Base-by-base conservation (phyloP, 2,797 vertebrate genomes). In the Rhincodon typus region DNA sequence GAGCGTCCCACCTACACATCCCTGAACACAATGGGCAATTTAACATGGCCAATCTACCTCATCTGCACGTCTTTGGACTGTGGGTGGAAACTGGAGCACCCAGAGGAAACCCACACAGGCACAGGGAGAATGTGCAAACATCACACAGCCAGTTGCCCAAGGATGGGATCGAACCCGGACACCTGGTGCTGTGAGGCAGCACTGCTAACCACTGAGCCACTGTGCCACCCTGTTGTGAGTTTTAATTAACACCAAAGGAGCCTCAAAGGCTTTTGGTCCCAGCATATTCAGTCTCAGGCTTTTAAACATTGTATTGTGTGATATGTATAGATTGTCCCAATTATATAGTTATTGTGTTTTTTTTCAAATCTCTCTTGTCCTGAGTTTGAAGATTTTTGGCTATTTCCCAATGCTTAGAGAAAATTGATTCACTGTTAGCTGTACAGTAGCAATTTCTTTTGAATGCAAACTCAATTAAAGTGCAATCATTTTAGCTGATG, bases 391-490 rank as follows among this genome's bases (percentile, higher is more conserved):
- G 87, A 66, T 62, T 46, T 79, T 91, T 66, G 88, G 17, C 88
- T 8, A 66, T n/a, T 66, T 62, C 34, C 88, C 17, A 38, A 91
- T 38, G 27, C 57, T 62, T 66, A 8, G 34, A 62, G 57, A 34
- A n/a, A 91, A 91, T 91, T 66, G 57, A 19, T 91, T 66, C 86
- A 27, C 34, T 91, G 88, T 66, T 8, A 91, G 66, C 30, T 34
- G 34, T n/a, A 5, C 34, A 23, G 57, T 19, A 62, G 57, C 57
- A 38, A 91, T 91, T 15, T 8, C 88, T 66, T 90, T 34, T 91
- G 57, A 91, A 66, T 19, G 88, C 38, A 66, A 66, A 91, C 87
- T 90, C 88, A 91, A 91, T 91, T 91, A 91, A 91, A 91, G 30
- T 91, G 30, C 15, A 66, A 62, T 91, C 34, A 91, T 91, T 91